phyloP scores from a whole-genome alignment of 2,113 vertebrate genomes.

The Sprattus sprattus region DNA sequence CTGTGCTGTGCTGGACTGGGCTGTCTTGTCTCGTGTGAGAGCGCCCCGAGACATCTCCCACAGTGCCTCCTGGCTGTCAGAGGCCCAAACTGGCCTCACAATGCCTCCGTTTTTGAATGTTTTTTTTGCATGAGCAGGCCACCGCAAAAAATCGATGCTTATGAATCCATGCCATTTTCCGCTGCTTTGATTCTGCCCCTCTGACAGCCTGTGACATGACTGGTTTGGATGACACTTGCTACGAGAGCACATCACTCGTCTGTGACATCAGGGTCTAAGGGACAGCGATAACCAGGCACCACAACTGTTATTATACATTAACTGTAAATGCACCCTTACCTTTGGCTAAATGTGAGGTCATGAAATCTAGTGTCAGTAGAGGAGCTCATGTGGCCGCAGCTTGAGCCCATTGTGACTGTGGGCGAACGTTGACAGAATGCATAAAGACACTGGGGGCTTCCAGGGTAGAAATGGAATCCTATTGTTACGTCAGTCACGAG shows the following conservation, averaged over 20 bases:
- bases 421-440: neutral
- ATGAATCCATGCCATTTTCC: slow-evolving; percentile 65
- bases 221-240: neutral
- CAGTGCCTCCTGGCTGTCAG: too few species aligned
- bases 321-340: neutral
- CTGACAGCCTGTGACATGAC: slow-evolving; percentile 49
- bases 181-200: slow-evolving; percentile 37
- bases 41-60: neutral
- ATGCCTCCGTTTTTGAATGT: too few species aligned
- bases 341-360: neutral
- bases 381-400: neutral
- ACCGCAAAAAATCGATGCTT: slow-evolving; percentile 53
- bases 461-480: neutral
- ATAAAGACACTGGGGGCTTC: neutral
- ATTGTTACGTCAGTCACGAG: neutral
- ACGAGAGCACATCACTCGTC: neutral
- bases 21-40: neutral
- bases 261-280: neutral
- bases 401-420: neutral
- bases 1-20: neutral
- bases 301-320: neutral
- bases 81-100: too few species aligned
- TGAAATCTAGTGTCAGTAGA: neutral
- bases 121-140: neutral
- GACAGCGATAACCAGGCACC: neutral